A percentile compares a stretch with the other conserved stretches of the same genome.
phyloP scores from a whole-genome alignment of 2,797 vertebrate species.

The Sciurus vulgaris region DNA sequence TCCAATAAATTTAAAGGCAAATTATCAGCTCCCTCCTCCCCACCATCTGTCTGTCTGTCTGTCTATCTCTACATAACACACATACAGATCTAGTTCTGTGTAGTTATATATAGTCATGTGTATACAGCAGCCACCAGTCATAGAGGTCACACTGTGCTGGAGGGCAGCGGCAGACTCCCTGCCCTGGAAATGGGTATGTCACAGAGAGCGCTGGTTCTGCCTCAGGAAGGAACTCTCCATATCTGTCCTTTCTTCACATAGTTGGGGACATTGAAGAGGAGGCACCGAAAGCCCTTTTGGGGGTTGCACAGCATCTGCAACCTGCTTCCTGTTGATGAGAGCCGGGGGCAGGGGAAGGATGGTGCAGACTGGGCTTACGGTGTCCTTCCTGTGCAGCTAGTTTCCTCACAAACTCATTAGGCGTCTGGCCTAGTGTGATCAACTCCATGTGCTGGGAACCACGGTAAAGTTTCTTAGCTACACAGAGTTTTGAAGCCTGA shows the following conservation, averaged over 20 bases:
- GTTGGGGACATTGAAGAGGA: background rate
- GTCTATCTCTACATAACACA: too few species aligned
- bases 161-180: background rate
- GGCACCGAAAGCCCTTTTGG: background rate
- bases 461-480: background rate
- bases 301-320: background rate
- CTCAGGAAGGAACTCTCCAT: background rate
- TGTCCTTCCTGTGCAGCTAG: background rate
- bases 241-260: background rate
- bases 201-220: background rate
- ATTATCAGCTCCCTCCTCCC: too few species aligned
- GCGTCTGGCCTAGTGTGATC: background rate
- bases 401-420: background rate
- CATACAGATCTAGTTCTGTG: background rate
- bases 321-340: background rate
- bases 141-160: background rate
- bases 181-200: background rate
- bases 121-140: background rate
- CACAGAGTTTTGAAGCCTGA: background rate
- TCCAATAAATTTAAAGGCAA: background rate
- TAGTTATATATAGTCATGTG: background rate
- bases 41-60: background rate
- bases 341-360: background rate
- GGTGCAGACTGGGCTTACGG: background rate
- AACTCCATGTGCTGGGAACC: background rate